These are phyloP conservation scores for Ellobius talpinus DNA, from an alignment of 2,113 vertebrate genomes.

Conservation along the genomic window DNA sequence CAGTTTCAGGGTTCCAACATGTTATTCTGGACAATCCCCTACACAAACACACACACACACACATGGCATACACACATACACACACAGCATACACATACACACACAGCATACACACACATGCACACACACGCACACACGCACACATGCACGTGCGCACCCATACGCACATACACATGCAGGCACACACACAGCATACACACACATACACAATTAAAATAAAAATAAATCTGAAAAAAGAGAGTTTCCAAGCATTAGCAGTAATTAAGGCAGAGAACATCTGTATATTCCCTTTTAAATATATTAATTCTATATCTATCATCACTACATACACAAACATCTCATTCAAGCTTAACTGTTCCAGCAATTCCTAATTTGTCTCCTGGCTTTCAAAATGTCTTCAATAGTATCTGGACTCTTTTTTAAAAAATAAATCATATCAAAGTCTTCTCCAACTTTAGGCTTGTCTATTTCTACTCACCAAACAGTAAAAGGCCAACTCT, in stretches of 20 bases:
- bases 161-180: too few species aligned
- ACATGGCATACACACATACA: background rate
- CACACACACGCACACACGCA: background rate
- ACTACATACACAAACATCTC: background rate
- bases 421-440: constrained; percentile 10
- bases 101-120: too few species aligned
- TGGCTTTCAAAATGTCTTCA: constrained; percentile 7
- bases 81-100: too few species aligned
- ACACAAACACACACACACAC: too few species aligned
- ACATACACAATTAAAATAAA: background rate
- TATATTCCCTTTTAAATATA: constrained; percentile 30
- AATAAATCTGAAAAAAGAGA: background rate
- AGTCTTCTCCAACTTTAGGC: background rate
- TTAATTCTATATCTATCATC: background rate
- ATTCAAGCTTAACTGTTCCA: background rate
- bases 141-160: too few species aligned
- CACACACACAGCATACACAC: background rate
- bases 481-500: background rate
- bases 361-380: background rate
- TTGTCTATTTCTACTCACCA: background rate
- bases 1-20: background rate
- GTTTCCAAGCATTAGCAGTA: background rate
- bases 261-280: background rate
- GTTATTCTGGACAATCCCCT: background rate
- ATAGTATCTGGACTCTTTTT: background rate